Base-by-base conservation (phyloP, 2,797 vertebrate genomes). In the Lates japonicus region DNA sequence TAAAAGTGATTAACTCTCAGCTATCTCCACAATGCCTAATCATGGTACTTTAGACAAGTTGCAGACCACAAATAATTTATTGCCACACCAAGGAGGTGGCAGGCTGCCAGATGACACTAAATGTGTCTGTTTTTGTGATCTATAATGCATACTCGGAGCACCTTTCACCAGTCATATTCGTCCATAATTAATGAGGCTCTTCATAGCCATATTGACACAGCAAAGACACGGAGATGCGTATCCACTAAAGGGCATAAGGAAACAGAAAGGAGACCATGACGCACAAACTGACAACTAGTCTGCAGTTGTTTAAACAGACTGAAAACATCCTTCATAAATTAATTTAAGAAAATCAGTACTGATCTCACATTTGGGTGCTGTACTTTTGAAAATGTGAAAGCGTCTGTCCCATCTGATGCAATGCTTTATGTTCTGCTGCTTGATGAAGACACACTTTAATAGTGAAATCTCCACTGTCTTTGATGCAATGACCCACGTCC, bases 111-210 rank as follows among this genome's bases (percentile, higher is more conserved):
- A 74, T 76, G 62, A 88, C 75, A 73, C 84, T 87, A 90, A 89
- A 88, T 69, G 76, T 82, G 84, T 86, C 84, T 44, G 63, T 80
- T 89, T 87, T 85, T 82, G 86, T 90, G 85, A 93, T 92, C 81
- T 89, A 88, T 90, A 90, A 92, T 90, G 87, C 88, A 91, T 79
- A 73, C 55, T 59, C 51, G 2, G 68, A 82, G 87, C 85, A 92
- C 83, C 89, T 91, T 90, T 85, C 83, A 76, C 68, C 57, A 86
- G 86, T 80, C 88, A 39, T 29, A 48, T 52, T 76, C 31, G 2
- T 92, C 74, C 74, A 94, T 94, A 83, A 93, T 94, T 90, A 82
- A 94, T 90, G 74, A 90, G 63, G 81, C 77, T 81, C 70, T 73
- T 85, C 60, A 71, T 83, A 54, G 74, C 82, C 68, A 85, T 82